phyloP scores from a whole-genome alignment of 1,140 invertebrate genomes.

The Pantala flavescens region DNA sequence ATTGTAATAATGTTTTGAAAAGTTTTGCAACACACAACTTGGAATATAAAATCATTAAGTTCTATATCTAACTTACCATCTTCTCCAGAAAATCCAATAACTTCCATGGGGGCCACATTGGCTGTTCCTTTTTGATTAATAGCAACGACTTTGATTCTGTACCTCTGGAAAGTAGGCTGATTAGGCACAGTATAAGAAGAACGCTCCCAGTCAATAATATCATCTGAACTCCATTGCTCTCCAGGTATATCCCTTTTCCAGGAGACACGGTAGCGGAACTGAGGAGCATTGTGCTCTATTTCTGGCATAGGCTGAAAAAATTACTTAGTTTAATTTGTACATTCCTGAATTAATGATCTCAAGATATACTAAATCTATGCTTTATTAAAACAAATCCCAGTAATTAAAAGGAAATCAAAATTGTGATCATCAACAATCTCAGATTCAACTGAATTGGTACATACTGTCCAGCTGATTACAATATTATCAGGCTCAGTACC shows the following conservation, averaged over 20 bases:
- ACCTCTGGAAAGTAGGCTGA: conserved; percentile 83
- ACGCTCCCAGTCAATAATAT: conserved; percentile 66
- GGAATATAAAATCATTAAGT: no score
- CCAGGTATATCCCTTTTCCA: conserved; percentile 73
- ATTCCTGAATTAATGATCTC: no score
- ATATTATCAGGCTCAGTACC: conserved; percentile 82
- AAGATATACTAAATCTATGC: no score
- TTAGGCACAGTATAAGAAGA: conserved; percentile 58
- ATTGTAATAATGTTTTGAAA: no score
- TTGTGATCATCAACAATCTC: no score
- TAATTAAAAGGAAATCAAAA: no score
- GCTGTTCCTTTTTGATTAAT: conserved; percentile 84
- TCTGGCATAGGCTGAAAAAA: conserved; percentile 72
- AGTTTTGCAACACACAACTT: no score
- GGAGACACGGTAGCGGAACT: conserved; percentile 83
- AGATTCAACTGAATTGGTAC: conserved; percentile 27
- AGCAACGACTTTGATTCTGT: conserved; percentile 84
- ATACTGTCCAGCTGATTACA: conserved; percentile 86
- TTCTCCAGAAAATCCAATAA: conserved; percentile 90
- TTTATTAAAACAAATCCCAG: no score
- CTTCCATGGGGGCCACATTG: conserved; percentile 65
- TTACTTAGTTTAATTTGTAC: conserved; percentile 18
- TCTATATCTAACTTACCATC: conserved; percentile 45
- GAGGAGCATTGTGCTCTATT: conserved; percentile 91
- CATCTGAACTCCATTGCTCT: conserved; percentile 56